These are phyloP conservation scores for Sebastes elongatus DNA, from an alignment of 2,797 vertebrate genomes.

Conservation along the genomic window DNA sequence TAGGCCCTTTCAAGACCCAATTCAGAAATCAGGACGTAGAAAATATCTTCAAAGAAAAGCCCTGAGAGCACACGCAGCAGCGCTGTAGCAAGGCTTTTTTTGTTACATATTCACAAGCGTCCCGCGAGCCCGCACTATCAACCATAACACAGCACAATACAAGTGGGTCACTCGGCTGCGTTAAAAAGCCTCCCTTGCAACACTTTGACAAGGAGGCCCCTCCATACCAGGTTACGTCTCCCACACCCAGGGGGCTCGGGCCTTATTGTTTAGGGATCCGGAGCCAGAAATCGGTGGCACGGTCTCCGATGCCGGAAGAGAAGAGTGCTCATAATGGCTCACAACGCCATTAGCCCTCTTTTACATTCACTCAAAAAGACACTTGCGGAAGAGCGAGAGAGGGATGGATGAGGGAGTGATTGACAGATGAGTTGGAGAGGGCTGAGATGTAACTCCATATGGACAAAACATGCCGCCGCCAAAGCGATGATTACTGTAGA, in stretches of 20 bases:
- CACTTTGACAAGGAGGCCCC: conserved; percentile 51
- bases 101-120: conserved; percentile 61
- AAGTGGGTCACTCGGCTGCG: conserved; percentile 73
- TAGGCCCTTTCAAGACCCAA: conserved; percentile 36
- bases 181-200: conserved; percentile 77
- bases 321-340: conserved; percentile 26
- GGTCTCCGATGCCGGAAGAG: conserved; percentile 1
- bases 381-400: neutral
- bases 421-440: conserved; percentile 12
- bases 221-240: conserved; percentile 49
- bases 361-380: conserved; percentile 24
- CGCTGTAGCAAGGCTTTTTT: conserved; percentile 46
- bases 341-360: conserved; percentile 21
- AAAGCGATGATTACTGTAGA: conserved; percentile 31
- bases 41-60: conserved; percentile 63
- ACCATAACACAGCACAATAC: conserved; percentile 53
- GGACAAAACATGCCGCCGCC: conserved; percentile 15
- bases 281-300: neutral
- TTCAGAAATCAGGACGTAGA: conserved; percentile 56
- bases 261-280: conserved; percentile 29
- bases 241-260: conserved; percentile 14
- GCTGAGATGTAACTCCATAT: conserved; percentile 31
- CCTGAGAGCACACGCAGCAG: conserved; percentile 28
- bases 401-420: conserved; percentile 1
- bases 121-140: conserved; percentile 64